A percentile compares a stretch with the other conserved stretches of the same genome.
Evolutionary conservation across 2,888 invertebrate genomes (phyloP).

Genomic region (Ochropacha duplaris): DNA sequence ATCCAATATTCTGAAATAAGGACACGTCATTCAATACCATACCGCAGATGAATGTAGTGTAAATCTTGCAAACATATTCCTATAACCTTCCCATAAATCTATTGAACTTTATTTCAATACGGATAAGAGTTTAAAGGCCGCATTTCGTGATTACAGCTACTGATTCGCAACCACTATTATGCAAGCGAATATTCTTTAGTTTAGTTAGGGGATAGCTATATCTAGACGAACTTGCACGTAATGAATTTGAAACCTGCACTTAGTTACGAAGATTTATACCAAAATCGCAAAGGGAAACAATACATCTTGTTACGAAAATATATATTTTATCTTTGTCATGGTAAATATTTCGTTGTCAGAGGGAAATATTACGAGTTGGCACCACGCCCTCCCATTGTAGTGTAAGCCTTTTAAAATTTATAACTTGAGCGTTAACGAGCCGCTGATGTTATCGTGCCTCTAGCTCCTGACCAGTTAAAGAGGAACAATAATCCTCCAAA

Average conservation of each 20-base stretch:
- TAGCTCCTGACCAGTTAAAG: conserved; percentile 51
- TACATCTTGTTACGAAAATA: background rate
- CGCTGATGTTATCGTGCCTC: conserved; percentile 56
- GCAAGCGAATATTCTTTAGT: conserved; percentile 33
- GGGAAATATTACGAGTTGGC: conserved; percentile 35
- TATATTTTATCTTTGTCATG: conserved; percentile 4
- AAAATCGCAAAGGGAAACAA: background rate
- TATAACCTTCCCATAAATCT: conserved; percentile 14
- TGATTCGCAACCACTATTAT: conserved; percentile 29
- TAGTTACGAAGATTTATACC: background rate
- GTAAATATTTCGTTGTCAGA: conserved; percentile 14
- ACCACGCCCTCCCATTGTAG: conserved; percentile 64
- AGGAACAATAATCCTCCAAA: conserved; percentile 44
- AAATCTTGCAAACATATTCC: conserved; percentile 27
- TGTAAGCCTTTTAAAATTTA: conserved; percentile 60
- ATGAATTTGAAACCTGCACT: background rate
- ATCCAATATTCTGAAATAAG: conserved; percentile 59
- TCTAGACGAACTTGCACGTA: conserved; percentile 28
- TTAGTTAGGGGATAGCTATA: conserved; percentile 17
- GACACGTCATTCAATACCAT: conserved; percentile 67
- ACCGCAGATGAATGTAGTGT: conserved; percentile 45
- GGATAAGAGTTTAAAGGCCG: conserved; percentile 22
- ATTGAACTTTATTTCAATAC: conserved; percentile 31
- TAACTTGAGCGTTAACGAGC: conserved; percentile 71
- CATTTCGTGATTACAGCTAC: conserved; percentile 25